phyloP scores from a whole-genome alignment of 2,113 vertebrate genomes.

The Pandion haliaetus region DNA sequence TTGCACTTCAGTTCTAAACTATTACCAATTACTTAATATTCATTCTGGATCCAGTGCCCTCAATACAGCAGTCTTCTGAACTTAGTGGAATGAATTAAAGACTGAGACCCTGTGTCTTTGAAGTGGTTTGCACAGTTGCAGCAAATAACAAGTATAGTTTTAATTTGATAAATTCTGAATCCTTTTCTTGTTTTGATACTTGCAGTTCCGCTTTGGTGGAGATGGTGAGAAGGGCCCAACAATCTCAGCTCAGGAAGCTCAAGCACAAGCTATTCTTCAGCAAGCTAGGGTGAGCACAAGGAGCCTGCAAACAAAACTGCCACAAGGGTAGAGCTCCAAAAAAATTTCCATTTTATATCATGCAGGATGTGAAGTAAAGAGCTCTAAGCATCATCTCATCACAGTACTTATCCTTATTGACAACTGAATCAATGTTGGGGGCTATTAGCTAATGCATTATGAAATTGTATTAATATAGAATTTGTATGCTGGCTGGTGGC shows the following conservation, averaged over 20 bases:
- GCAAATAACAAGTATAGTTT: neutral
- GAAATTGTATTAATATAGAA: neutral
- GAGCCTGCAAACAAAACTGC: neutral
- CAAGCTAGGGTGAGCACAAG: conserved; percentile 90
- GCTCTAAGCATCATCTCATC: neutral
- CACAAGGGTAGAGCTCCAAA: neutral
- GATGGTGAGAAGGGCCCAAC: conserved; percentile 93
- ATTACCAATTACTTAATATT: neutral
- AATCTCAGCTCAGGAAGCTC: conserved; percentile 93
- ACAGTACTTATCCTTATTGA: neutral
- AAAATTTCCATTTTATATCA: neutral
- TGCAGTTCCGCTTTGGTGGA: conserved; percentile 93
- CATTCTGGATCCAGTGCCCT: neutral
- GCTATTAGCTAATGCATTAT: neutral
- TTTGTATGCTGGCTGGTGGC: neutral
- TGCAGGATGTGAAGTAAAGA: neutral
- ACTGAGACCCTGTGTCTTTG: neutral
- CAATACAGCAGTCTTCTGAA: neutral
- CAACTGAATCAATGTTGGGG: neutral
- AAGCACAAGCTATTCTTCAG: conserved; percentile 96
- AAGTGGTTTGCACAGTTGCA: neutral
- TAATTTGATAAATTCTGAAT: neutral
- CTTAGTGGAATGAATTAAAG: neutral
- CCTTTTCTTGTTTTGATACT: neutral
- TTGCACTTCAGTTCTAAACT: neutral